Percentiles rank a stretch among this genome's conserved stretches.
These are phyloP conservation scores for Ceryle rudis DNA, from an alignment of 2,797 vertebrate species.

Conservation along the genomic window DNA sequence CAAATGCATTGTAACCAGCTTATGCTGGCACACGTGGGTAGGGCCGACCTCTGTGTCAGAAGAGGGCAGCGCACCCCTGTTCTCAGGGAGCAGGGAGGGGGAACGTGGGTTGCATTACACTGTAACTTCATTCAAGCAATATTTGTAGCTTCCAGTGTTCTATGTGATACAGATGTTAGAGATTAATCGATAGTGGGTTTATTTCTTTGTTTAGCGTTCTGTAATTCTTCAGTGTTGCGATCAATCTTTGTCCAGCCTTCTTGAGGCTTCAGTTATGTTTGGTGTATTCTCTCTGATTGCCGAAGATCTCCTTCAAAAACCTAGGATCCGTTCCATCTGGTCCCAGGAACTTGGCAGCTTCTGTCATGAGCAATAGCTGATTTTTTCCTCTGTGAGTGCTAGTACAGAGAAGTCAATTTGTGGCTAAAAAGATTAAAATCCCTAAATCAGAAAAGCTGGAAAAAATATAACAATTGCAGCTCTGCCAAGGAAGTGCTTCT, in stretches of 20 bases:
- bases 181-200: conserved; percentile 17
- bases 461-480: conserved; percentile 43
- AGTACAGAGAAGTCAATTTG: conserved; percentile 42
- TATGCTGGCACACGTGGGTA: not conserved
- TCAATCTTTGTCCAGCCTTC: not conserved
- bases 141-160: not conserved
- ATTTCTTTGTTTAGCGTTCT: conserved; percentile 38
- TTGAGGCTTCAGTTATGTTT: conserved; percentile 1
- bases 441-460: conserved; percentile 56
- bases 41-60: fast-evolving
- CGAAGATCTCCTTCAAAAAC: conserved; percentile 31
- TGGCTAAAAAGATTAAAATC: conserved; percentile 63
- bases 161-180: not conserved
- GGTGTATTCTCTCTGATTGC: conserved; percentile 7
- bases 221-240: not conserved
- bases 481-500: conserved; percentile 61
- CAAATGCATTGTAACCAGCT: not conserved
- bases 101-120: not conserved
- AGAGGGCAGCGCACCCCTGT: not conserved
- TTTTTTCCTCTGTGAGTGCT: not conserved
- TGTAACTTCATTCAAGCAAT: not conserved
- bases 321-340: conserved; percentile 9
- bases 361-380: not conserved
- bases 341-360: conserved; percentile 44
- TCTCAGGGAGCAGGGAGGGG: fast-evolving